Conservation (phyloP, 2,113 vertebrate genomes). For the Phaethornis superciliosus region DNA sequence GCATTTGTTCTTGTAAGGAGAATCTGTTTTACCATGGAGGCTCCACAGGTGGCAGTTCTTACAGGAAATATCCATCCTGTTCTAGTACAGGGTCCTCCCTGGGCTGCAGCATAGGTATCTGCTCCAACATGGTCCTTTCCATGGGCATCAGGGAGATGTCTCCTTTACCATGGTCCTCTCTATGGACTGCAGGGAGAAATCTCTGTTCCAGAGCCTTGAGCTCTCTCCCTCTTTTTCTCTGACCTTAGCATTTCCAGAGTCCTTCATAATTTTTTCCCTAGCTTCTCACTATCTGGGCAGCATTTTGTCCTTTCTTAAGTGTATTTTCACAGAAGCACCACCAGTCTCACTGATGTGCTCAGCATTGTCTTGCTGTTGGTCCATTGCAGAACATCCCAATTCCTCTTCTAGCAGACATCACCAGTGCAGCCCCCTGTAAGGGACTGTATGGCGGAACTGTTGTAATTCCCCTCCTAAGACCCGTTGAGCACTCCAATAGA, state of each 20-base stretch:
- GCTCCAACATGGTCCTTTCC: not conserved
- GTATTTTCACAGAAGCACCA: not conserved
- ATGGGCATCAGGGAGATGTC: rapidly evolving
- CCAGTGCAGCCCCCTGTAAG: too few species aligned
- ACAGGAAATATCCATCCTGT: not conserved
- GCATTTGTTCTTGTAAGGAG: not conserved
- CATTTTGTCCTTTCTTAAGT: not conserved
- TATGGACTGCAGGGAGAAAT: not conserved
- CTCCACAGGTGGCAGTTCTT: not conserved
- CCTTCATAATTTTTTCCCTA: not conserved
- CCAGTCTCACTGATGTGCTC: not conserved
- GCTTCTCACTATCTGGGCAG: not conserved
- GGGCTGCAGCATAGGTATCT: not conserved
- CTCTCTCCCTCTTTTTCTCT: not conserved
- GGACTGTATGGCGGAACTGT: too few species aligned
- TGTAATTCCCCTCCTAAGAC: too few species aligned
- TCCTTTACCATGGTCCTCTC: not conserved
- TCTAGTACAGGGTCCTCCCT: rapidly evolving
- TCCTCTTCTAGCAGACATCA: too few species aligned
- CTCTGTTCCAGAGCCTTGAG: not conserved
- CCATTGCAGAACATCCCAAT: too few species aligned
- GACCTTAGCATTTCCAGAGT: not conserved
- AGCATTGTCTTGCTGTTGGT: not conserved
- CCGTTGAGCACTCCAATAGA: too few species aligned
- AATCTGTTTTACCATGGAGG: not conserved